These are phyloP conservation scores for Hyaena hyaena DNA, from an alignment of 2,113 vertebrate species.

Conservation along the genomic window DNA sequence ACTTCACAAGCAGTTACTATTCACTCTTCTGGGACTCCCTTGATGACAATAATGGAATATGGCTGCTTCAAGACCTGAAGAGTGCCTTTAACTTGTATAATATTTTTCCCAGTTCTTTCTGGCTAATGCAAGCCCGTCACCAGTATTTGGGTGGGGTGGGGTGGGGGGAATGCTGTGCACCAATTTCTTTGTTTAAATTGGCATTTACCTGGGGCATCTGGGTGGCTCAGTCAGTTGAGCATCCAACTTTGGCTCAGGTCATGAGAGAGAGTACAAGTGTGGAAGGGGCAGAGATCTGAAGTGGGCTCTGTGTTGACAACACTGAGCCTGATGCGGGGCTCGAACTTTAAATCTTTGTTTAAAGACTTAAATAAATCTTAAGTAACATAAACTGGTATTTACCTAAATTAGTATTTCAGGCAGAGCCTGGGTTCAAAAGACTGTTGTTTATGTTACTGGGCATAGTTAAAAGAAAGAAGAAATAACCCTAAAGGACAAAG, in stretches of 20 bases:
- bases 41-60: not conserved
- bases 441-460: not conserved
- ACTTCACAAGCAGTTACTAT: constrained; percentile 11
- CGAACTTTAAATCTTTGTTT: no score
- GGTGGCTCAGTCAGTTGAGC: no score
- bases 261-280: no score
- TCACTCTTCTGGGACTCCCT: not conserved
- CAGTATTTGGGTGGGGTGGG: not conserved
- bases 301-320: no score
- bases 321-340: no score
- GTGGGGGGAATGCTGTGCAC: not conserved
- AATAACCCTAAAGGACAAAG: not conserved
- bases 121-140: not conserved
- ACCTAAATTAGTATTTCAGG: constrained; percentile 28
- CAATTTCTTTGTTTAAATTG: constrained; percentile 11
- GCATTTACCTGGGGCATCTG: not conserved
- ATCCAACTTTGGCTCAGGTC: no score
- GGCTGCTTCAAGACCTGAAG: not conserved
- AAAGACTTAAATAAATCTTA: no score
- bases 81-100: not conserved
- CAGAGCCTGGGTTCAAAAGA: not conserved
- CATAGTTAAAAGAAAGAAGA: not conserved
- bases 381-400: not conserved
- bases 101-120: not conserved
- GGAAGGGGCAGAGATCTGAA: no score